These are phyloP conservation scores for Irena cyanogastra DNA, from an alignment of 2,113 vertebrate genomes.

Conservation along the genomic window DNA sequence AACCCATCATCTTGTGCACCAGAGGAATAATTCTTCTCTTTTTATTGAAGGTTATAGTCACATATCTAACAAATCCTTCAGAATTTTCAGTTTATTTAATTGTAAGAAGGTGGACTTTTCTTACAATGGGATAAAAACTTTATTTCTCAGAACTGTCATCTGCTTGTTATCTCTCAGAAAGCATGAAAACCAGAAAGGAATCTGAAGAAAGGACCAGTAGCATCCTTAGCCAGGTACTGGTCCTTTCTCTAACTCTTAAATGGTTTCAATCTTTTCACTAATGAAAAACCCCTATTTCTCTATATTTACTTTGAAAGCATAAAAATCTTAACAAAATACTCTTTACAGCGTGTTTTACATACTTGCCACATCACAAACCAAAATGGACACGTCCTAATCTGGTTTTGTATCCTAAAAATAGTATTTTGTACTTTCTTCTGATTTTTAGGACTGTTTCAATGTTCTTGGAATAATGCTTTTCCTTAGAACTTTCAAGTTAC, in stretches of 20 bases:
- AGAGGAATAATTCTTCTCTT: background rate
- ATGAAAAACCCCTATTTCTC: background rate
- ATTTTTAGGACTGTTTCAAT: background rate
- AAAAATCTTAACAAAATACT: background rate
- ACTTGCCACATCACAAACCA: background rate
- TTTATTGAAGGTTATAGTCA: background rate
- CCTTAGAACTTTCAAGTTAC: background rate
- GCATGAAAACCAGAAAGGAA: background rate
- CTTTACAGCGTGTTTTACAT: background rate
- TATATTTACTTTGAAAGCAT: background rate
- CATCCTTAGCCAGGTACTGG: background rate
- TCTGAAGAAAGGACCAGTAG: background rate
- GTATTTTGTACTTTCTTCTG: background rate
- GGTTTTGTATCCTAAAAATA: background rate
- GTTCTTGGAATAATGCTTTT: background rate
- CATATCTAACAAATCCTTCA: background rate
- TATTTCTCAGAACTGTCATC: background rate
- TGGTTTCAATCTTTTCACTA: background rate
- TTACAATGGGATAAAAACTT: background rate
- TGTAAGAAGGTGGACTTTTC: background rate
- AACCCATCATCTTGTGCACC: background rate
- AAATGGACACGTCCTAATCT: background rate
- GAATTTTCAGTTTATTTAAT: background rate
- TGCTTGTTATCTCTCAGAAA: background rate
- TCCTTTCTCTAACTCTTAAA: background rate